Evolutionary conservation across 2,888 invertebrate species (phyloP), one percentile per base, ranked within the genome.

Genomic region (Pasiphila rectangulata): DNA sequence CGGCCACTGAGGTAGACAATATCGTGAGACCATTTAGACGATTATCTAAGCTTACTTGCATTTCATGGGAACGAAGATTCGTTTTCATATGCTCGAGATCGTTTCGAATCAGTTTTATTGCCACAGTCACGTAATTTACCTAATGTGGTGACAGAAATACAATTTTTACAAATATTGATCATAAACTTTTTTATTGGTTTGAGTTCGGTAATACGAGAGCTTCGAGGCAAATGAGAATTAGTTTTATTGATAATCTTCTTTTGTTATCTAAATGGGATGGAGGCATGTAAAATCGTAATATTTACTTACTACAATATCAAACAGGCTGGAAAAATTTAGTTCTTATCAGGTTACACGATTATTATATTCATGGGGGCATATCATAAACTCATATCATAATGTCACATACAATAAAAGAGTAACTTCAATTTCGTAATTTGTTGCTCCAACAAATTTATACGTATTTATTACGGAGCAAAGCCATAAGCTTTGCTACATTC

Each of bases 1-100:
- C 49, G 46, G 79, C 83, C 82, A 75, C 83, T 83, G 82, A 72
- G 75, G 82, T 77, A 79, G 78, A 74, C 72, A 66, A 68, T 62
- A 67, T 61, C 78, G 78, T 81, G 82, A 76, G 69, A 75, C 67
- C 69, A 56, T 69, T 69, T 63, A 64, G 61, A 59, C 61, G 64
- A 64, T 63, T 69, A 62, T 67, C 67, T 71, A 75, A 60, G 71
- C 75, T 72, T 69, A 76, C 71, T 71, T 69, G 68, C 57, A 61
- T 73, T 75, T 73, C 74, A 78, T 79, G 76, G 75, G 78, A 79
- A 80, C 65, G 57, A 56, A 64, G 71, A 67, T 74, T 70, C 58
- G 71, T 75, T 79, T 79, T 72, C 69, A 72, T 72, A 72, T 72
- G 62, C 61, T 64, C 60, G 64, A 62, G 61, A 60, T 63, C 63